Percentiles rank a stretch among this genome's conserved stretches.
phyloP scores from a whole-genome alignment of 2,113 vertebrate species.

The Anhinga anhinga region DNA sequence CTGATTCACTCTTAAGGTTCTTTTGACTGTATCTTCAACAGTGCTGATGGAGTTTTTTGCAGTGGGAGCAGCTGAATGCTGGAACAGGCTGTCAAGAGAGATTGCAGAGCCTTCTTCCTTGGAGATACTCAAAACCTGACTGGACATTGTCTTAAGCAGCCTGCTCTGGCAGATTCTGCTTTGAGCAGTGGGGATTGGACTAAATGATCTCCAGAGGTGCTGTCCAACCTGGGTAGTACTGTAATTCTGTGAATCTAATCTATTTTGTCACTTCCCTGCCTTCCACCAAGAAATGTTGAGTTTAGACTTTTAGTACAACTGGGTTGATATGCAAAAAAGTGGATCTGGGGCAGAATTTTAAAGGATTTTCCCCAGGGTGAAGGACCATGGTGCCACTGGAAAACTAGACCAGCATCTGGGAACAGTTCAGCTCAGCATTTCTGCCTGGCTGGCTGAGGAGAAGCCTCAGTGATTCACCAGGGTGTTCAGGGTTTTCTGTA shows the following conservation, averaged over 20 bases:
- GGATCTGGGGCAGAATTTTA: background rate
- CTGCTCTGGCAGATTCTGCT: background rate
- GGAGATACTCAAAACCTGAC: background rate
- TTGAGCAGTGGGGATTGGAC: background rate
- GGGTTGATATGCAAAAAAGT: background rate
- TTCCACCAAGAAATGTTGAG: background rate
- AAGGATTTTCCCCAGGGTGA: background rate
- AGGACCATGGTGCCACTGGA: background rate
- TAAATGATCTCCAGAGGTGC: background rate
- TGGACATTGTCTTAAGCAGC: background rate
- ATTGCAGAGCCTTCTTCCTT: background rate
- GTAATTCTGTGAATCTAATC: background rate
- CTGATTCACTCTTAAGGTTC: background rate
- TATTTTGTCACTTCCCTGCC: background rate
- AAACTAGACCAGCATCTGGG: background rate
- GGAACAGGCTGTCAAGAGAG: background rate
- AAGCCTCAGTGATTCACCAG: background rate
- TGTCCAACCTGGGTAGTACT: background rate
- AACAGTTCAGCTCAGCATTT: background rate
- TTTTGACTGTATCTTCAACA: background rate
- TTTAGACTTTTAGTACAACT: background rate
- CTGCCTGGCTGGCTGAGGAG: background rate
- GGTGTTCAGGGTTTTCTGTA: background rate
- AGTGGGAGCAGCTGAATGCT: background rate
- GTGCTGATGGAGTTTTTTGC: background rate